Base-by-base conservation (phyloP, 2,113 vertebrate genomes). In the Lynx canadensis region DNA sequence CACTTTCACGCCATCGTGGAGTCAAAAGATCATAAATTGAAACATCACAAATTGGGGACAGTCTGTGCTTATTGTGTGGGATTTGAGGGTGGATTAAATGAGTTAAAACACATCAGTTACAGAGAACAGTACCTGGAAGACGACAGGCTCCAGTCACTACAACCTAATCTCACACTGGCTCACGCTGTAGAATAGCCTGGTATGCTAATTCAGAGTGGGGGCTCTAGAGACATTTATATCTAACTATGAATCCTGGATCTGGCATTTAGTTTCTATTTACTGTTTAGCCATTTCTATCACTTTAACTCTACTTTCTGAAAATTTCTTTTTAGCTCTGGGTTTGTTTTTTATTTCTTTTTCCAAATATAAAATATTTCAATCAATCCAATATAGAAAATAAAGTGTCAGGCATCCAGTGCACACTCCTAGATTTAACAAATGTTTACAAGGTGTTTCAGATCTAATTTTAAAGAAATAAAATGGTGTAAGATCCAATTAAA, bases 401-500 rank as follows among this genome's bases (percentile, higher is more conserved):
- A 29, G 5, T 81, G 76, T 11, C 12, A n/a, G 9, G 19, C 12
- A 83, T 10, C 11, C 45, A 0, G 0, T 11, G 68, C 23, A 90
- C n/a, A 84, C 10, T 36, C 13, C 36, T 18, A 85, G 29, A 89
- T 87, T 95, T 52, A 86, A 52, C 36, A 27, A 92, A 48, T 71
- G 13, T n/a, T 95, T 76, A 83, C 7, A 4, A 1, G 83, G 12
- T 57, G 3, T 9, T 48, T 79, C 63, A 69, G 50, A 19, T 3
- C 25, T 52, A 52, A 78, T 60, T 89, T 95, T 82, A 92, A 94
- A 73, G 19, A 92, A 60, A 33, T 33, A 79, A 91, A 68, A 65
- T 73, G 23, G 11, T 6, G 5, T 12, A 12, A 60, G 18, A 41
- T 16, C 4, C n/a, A 25, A 9, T 21, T 76, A 89, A 45, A 63